Evolutionary conservation across 2,888 invertebrate genomes (phyloP), one percentile per base, ranked within the genome.

Genomic region (Euclidia mi): DNA sequence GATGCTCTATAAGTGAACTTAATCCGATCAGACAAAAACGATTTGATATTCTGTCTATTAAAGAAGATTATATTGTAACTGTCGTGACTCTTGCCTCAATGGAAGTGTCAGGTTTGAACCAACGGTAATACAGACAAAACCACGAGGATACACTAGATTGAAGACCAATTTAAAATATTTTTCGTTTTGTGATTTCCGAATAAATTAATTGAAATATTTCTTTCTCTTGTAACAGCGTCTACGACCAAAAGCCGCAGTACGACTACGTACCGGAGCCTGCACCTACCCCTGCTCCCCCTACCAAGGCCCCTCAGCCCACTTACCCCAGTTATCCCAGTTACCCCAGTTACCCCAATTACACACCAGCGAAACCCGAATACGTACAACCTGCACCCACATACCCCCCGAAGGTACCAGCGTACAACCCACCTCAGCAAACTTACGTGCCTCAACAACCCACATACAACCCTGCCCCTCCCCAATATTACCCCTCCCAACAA

Each of bases 401-500:
- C 35, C 35, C 35, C 4, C 7, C 15, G 9, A 14, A 35, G 10
- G 2, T 12, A 35, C 35, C 35, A 9, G 12, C 7, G n/a, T 34
- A 42, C 28, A 25, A 43, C 43, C 29, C 9, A 1, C 18, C n/a
- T 1, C 37, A 17, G 1, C 35, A 35, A 7, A 15, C 2, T 2
- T 35, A 35, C 7, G 2, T 11, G 3, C 34, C 35, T 7, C 35
- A 12, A 14, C 35, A 35, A 14, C 37, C 11, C 2, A 37, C 37
- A 10, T 37, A 17, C 37, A 11, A 79, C 51, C 72, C 71, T 0
- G 70, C 59, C 4, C 62, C 58, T 17, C 66, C 66, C 6, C 56
- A 48, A 11, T 65, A 71, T 42, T 62, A 69, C 61, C 77, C 78
- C 2, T 53, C 65, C 10, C 71, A 78, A 11, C 50, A 51, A 9